Evolutionary conservation across 2,113 vertebrate genomes (phyloP), one percentile per base, ranked within the genome.

Genomic region (Setophaga petechia): DNA sequence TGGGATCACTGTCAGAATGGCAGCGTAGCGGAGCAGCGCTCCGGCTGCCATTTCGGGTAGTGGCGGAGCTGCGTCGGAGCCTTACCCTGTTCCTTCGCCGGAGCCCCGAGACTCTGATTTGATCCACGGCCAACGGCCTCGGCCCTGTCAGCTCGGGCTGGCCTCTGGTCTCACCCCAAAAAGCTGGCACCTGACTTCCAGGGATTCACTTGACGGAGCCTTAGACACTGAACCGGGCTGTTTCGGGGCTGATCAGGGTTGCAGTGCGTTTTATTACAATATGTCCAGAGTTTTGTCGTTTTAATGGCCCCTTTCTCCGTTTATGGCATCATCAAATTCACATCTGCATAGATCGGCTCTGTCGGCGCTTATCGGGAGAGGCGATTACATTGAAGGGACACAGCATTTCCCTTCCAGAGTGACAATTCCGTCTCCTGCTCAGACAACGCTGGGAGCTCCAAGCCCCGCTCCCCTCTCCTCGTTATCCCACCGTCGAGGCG

Each of bases 271-370:
- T 90, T 78, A 82, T 73, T 54, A 52, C 35, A 35, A 10, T 12
- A 12, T 13, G 15, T 69, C 75, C 74, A 17, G 71, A 39, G 44
- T 84, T 90, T 79, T 89, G 86, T 93, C 95, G n/a, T 67, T 93
- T 96, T 95, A 94, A 94, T 86, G 58, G 55, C 51, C 71, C 49
- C 22, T 94, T 93, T 82, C 66, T 75, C 78, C 5, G 12, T 95
- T 97, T 91, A 95, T 95, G 87, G 95, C 93, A 84, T 81, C 96
- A 96, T 95, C 90, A 89, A 92, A 86, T 83, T 90, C 91, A 43
- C 78, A 83, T 87, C 84, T 41, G 47, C 87, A 31, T 77, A 87
- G 94, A 80, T 90, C 59, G 68, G 58, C 73, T 88, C 68, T 84
- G 82, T 39, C 28, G 41, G 75, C 35, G 86, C 96, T 95, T 96